These are phyloP conservation scores for Drosophila mojavensis DNA, from an alignment of 1,140 invertebrate genomes.

Conservation along the genomic window DNA sequence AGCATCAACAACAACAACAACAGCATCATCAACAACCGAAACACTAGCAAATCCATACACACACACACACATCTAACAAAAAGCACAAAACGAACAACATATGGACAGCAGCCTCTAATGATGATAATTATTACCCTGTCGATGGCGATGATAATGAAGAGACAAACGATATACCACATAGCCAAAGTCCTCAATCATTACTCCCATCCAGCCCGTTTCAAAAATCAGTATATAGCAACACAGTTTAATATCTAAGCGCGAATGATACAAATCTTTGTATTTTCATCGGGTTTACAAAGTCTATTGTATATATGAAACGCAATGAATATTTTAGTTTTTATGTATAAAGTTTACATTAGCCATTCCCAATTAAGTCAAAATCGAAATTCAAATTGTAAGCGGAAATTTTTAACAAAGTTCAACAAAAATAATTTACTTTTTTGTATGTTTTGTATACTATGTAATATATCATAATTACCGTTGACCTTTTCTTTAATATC, in stretches of 20 bases:
- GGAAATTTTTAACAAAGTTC: constrained; percentile 9
- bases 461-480: constrained; percentile 16
- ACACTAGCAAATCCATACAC: constrained; percentile 47
- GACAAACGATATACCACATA: constrained; percentile 4
- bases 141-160: constrained; percentile 21
- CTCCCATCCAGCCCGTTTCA: not conserved
- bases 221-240: constrained; percentile 26
- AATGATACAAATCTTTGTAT: constrained; percentile 72
- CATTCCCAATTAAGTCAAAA: constrained; percentile 58
- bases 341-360: constrained; percentile 74
- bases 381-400: constrained; percentile 28
- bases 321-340: constrained; percentile 74
- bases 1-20: constrained; percentile 58
- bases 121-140: constrained; percentile 35
- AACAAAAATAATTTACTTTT: constrained; percentile 4
- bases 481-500: not conserved
- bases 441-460: constrained; percentile 16
- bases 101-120: constrained; percentile 26
- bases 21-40: constrained; percentile 51
- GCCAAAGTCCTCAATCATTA: not conserved
- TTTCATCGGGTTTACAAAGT: constrained; percentile 45
- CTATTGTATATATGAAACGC: constrained; percentile 73
- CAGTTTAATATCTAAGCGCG: constrained; percentile 71
- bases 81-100: constrained; percentile 12
- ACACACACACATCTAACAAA: too few relatives aligned